A percentile compares a stretch with the other conserved stretches of the same genome.
These are phyloP conservation scores for Drymodes brunneopygia DNA, from an alignment of 2,113 vertebrate species.

Conservation along the genomic window DNA sequence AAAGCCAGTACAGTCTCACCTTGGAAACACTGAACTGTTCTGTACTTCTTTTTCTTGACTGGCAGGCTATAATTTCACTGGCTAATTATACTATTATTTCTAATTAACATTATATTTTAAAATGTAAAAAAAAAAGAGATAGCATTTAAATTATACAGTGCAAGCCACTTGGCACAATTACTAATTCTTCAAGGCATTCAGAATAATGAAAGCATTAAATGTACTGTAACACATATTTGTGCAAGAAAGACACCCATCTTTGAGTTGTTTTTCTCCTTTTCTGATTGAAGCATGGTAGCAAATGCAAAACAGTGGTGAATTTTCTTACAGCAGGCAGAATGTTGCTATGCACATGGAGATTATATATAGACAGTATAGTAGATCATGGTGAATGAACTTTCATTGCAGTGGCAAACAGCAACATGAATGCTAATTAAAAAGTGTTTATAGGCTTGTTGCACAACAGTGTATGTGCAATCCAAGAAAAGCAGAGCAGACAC, in stretches of 20 bases:
- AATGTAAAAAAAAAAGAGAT: background rate
- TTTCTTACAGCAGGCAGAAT: background rate
- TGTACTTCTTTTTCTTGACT: background rate
- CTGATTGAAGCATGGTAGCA: background rate
- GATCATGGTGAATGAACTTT: background rate
- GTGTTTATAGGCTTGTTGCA: background rate
- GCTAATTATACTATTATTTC: background rate
- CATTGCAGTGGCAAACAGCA: background rate
- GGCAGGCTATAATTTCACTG: background rate
- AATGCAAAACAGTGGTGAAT: background rate
- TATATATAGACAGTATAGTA: background rate
- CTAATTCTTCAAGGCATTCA: background rate
- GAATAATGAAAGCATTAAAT: background rate
- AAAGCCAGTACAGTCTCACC: background rate
- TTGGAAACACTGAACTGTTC: background rate
- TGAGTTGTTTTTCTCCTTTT: background rate
- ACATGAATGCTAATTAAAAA: background rate
- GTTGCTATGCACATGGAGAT: background rate
- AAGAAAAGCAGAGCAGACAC: background rate
- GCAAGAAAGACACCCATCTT: background rate
- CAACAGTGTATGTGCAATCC: background rate
- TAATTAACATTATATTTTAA: background rate
- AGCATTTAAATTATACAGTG: background rate
- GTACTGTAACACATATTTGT: background rate
- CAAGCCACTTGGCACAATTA: background rate